These are phyloP conservation scores for Candoia aspera DNA, from an alignment of 2,113 vertebrate species.

Conservation along the genomic window DNA sequence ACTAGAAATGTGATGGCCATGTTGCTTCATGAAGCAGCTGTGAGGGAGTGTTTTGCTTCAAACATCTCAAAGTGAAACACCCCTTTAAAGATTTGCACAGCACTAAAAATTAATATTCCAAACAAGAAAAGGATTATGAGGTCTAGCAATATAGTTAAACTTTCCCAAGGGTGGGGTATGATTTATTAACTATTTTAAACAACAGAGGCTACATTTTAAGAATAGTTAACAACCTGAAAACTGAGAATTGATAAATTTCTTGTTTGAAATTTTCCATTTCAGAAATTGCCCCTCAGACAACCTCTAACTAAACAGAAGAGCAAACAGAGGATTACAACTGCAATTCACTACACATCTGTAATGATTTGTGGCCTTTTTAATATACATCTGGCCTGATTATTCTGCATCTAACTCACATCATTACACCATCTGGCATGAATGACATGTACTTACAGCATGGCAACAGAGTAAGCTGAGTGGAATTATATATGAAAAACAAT, in stretches of 20 bases:
- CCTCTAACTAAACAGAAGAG: background rate
- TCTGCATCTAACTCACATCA: background rate
- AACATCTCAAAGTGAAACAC: background rate
- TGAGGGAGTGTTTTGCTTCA: background rate
- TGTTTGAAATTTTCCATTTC: background rate
- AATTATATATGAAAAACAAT: background rate
- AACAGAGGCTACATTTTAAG: background rate
- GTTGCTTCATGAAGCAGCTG: background rate
- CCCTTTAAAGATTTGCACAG: background rate
- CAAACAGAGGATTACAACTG: background rate
- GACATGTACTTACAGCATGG: background rate
- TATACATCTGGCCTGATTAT: background rate
- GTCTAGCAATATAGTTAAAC: background rate
- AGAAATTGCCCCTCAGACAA: background rate
- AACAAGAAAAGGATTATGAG: background rate
- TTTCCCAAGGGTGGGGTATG: background rate
- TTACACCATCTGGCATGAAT: background rate
- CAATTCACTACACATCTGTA: background rate
- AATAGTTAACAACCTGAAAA: background rate
- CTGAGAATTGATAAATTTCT: background rate
- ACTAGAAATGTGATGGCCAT: background rate
- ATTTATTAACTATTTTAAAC: background rate
- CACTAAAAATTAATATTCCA: slow-evolving; percentile 1
- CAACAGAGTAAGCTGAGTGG: background rate
- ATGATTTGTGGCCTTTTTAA: slow-evolving; percentile 1